Conservation (phyloP, 2,113 vertebrate genomes). For the Protobothrops mucrosquamatus region DNA sequence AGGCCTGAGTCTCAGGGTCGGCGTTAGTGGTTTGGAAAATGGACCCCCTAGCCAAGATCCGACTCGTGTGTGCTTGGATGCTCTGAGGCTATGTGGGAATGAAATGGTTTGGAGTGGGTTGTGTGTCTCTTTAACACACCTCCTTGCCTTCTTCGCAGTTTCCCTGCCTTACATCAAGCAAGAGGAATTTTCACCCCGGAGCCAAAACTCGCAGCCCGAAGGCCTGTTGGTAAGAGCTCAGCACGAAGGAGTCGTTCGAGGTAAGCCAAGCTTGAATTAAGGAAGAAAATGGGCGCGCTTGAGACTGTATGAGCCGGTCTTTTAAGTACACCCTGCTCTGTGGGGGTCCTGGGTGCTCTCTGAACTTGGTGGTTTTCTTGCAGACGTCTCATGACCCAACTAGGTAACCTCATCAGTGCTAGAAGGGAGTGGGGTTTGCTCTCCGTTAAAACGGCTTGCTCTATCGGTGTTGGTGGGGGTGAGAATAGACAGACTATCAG, state of each 20-base stretch:
- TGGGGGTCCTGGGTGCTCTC: background rate
- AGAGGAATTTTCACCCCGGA: constrained; percentile 85
- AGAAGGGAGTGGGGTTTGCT: too few species aligned
- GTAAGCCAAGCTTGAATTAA: constrained; percentile 56
- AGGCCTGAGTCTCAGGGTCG: background rate
- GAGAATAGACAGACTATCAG: too few species aligned
- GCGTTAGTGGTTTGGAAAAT: background rate
- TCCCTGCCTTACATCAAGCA: constrained; percentile 84
- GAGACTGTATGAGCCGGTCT: background rate
- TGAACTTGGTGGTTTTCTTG: background rate
- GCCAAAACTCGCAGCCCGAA: constrained; percentile 80
- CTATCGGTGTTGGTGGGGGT: too few species aligned
- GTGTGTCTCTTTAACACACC: background rate
- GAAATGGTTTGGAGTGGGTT: background rate
- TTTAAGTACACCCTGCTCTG: background rate
- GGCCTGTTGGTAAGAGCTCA: constrained; percentile 83
- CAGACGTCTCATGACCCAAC: too few species aligned
- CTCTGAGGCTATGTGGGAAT: background rate
- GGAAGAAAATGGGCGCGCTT: background rate
- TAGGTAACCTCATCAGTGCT: too few species aligned
- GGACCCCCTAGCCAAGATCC: background rate
- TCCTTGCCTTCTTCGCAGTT: constrained; percentile 46
- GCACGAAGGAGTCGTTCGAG: constrained; percentile 87
- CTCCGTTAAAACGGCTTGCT: too few species aligned
- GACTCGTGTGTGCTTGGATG: fast-evolving